A percentile compares a stretch with the other conserved stretches of the same genome.
Conservation (phyloP, 30 jellyfish, hydroid and myxozoan species). For the Catostylus mosaicus region DNA sequence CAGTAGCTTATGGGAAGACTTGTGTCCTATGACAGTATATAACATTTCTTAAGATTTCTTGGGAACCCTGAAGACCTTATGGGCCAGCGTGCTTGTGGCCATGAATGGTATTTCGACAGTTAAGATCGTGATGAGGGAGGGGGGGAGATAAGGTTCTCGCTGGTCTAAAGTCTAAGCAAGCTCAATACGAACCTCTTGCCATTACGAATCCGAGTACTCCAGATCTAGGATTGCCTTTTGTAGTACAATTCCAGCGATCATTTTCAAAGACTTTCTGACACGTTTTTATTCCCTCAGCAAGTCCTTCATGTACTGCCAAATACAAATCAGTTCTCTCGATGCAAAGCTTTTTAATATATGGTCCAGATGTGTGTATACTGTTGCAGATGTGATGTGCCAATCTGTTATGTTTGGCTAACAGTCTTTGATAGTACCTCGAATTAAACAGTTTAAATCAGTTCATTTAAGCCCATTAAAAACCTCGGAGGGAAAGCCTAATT, state of each 20-base stretch:
- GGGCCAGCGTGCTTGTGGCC: too few species aligned
- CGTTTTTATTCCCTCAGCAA: slow-evolving; percentile 76
- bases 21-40: too few species aligned
- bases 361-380: slow-evolving; percentile 65
- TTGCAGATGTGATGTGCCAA: slow-evolving; percentile 61
- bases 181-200: slow-evolving; percentile 84
- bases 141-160: too few species aligned
- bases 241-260: slow-evolving; percentile 94
- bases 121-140: too few species aligned
- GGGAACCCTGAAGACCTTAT: too few species aligned
- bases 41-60: too few species aligned
- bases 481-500: too few species aligned
- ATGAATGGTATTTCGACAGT: too few species aligned
- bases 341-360: slow-evolving; percentile 68
- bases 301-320: slow-evolving; percentile 72
- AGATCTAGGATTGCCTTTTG: slow-evolving; percentile 56
- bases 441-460: too few species aligned
- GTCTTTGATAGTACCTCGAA: slow-evolving; percentile 35
- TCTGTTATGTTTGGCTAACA: slow-evolving; percentile 12
- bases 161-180: too few species aligned
- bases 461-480: too few species aligned
- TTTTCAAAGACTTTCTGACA: slow-evolving; percentile 71
- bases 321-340: slow-evolving; percentile 60
- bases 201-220: slow-evolving; percentile 81
- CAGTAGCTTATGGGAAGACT: too few species aligned